phyloP scores from a whole-genome alignment of 2,113 vertebrate genomes.

The Osmerus mordax region DNA sequence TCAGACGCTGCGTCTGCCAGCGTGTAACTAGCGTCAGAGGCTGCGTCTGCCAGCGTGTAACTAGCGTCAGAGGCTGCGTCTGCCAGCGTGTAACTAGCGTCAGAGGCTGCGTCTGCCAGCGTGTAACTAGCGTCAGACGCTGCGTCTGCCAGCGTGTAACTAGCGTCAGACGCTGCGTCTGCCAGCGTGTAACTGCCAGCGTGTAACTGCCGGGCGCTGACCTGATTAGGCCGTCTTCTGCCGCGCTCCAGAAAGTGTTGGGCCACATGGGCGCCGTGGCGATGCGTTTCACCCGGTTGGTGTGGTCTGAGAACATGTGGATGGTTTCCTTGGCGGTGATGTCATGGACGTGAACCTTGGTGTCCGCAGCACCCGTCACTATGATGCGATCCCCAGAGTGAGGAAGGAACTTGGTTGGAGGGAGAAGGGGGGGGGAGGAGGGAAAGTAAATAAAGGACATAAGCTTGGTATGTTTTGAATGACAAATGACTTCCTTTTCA shows the following conservation, averaged over 20 bases:
- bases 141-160: too few relatives aligned
- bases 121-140: too few relatives aligned
- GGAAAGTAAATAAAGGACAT: neutral
- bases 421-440: slow-evolving; percentile 28
- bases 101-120: too few relatives aligned
- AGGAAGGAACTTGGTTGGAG: slow-evolving; percentile 83
- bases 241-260: slow-evolving; percentile 98
- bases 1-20: too few relatives aligned
- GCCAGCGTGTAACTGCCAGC: too few relatives aligned
- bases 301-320: slow-evolving; percentile 98
- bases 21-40: too few relatives aligned
- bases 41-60: too few relatives aligned
- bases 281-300: slow-evolving; percentile 94
- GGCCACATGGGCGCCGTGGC: slow-evolving; percentile 98
- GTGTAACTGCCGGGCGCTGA: slow-evolving; percentile 42
- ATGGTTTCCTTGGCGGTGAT: slow-evolving; percentile 92
- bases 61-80: too few relatives aligned
- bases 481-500: neutral
- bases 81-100: too few relatives aligned
- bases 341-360: slow-evolving; percentile 97
- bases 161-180: too few relatives aligned
- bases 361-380: slow-evolving; percentile 93
- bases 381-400: slow-evolving; percentile 94
- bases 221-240: slow-evolving; percentile 94
- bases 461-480: neutral